phyloP scores from a whole-genome alignment of 2,888 invertebrate genomes.

The Chydorus sphaericus region DNA sequence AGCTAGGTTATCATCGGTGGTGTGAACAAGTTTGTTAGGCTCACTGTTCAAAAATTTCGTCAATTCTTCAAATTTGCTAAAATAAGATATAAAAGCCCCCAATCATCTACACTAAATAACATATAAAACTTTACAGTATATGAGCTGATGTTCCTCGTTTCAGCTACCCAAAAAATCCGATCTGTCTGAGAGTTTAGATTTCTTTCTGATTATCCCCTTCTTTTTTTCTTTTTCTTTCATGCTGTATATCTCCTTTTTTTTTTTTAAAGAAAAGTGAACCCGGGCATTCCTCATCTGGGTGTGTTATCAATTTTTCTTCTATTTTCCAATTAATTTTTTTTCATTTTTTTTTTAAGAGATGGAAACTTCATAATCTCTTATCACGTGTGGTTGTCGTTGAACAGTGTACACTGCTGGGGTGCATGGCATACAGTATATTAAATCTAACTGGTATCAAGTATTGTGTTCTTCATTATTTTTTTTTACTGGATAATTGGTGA shows the following conservation, averaged over 20 bases:
- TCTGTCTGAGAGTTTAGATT: background rate
- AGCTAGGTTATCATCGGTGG: background rate
- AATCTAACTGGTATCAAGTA: background rate
- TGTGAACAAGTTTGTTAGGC: too few species aligned
- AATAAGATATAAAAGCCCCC: too few species aligned
- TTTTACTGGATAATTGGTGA: too few species aligned
- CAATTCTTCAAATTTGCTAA: too few species aligned
- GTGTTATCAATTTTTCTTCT: background rate
- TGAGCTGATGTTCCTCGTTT: background rate
- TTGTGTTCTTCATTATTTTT: too few species aligned
- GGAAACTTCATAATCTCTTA: constrained; percentile 2
- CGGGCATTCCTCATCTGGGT: background rate
- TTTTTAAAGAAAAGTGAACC: too few species aligned
- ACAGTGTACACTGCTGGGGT: constrained; percentile 8
- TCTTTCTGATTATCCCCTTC: too few species aligned
- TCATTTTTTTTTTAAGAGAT: constrained; percentile 2
- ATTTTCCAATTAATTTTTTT: background rate
- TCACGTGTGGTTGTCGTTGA: background rate
- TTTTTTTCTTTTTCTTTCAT: background rate
- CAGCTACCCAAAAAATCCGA: background rate
- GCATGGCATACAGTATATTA: constrained; percentile 7
- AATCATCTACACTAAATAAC: background rate
- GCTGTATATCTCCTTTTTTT: constrained; percentile 5
- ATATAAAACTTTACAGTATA: background rate
- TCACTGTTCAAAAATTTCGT: too few species aligned